phyloP scores from a whole-genome alignment of 1,140 invertebrate genomes.

The Lordiphosa collinella region DNA sequence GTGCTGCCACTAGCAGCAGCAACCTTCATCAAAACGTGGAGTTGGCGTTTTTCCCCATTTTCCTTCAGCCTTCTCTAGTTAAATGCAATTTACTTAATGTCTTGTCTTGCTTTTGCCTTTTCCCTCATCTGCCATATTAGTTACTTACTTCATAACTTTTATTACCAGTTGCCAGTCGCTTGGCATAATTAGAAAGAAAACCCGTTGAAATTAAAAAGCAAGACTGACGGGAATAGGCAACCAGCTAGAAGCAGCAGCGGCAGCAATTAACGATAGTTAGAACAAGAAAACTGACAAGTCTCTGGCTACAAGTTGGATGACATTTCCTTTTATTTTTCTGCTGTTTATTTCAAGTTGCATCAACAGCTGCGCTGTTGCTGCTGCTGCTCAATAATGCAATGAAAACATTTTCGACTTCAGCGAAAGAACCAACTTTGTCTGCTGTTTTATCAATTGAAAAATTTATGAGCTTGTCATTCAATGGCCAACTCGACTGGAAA shows the following conservation, averaged over 20 bases:
- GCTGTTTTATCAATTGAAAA: constrained; percentile 51
- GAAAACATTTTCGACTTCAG: constrained; percentile 60
- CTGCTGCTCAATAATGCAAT: constrained; percentile 69
- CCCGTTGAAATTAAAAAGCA: constrained; percentile 45
- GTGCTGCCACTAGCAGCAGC: no score
- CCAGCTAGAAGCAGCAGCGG: constrained; percentile 33
- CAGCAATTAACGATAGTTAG: constrained; percentile 17
- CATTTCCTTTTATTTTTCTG: constrained; percentile 48
- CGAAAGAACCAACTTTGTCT: constrained; percentile 36
- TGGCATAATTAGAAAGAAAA: constrained; percentile 60
- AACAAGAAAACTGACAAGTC: constrained; percentile 23
- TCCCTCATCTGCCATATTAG: constrained; percentile 17
- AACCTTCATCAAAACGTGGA: no score
- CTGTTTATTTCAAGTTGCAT: constrained; percentile 17
- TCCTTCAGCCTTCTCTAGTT: constrained; percentile 21
- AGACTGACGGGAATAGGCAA: constrained; percentile 14
- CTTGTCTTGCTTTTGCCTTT: constrained; percentile 16
- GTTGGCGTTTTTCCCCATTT: neutral
- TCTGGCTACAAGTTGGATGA: constrained; percentile 21
- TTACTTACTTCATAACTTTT: constrained; percentile 68
- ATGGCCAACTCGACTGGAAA: constrained; percentile 61
- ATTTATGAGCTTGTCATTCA: constrained; percentile 60
- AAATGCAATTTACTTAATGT: constrained; percentile 51
- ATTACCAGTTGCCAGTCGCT: constrained; percentile 21
- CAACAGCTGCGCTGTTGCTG: constrained; percentile 25